Evolutionary conservation across 1,140 invertebrate species (phyloP).

Genomic region (Caligus rogercresseyi): DNA sequence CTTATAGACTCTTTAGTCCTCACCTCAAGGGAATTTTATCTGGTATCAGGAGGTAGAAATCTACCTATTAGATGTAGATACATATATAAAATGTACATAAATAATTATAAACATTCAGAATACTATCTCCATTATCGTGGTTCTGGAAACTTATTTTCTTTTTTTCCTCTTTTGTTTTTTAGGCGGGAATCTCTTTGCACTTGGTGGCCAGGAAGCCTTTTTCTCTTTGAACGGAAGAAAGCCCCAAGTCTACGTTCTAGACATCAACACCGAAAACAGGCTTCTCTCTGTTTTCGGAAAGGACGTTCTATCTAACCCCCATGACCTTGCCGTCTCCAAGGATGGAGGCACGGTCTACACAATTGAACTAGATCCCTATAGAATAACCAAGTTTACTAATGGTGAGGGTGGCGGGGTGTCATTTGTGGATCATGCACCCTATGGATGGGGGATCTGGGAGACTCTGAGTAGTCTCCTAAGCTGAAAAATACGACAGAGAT

Average conservation of each 20-base stretch:
- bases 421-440: too few relatives aligned
- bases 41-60: too few relatives aligned
- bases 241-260: slow-evolving; percentile 17
- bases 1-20: too few relatives aligned
- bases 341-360: slow-evolving; percentile 52
- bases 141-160: too few relatives aligned
- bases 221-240: background rate
- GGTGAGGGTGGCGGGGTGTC: slow-evolving; percentile 21
- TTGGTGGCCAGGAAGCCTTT: background rate
- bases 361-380: slow-evolving; percentile 46
- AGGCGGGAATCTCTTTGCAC: background rate
- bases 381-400: slow-evolving; percentile 41
- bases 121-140: too few relatives aligned
- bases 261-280: slow-evolving; percentile 23
- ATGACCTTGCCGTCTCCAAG: slow-evolving; percentile 48
- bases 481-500: too few relatives aligned
- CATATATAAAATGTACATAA: too few relatives aligned
- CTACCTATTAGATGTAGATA: too few relatives aligned
- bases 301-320: slow-evolving; percentile 44
- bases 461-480: background rate
- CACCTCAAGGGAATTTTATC: too few relatives aligned
- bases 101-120: too few relatives aligned
- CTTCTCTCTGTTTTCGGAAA: slow-evolving; percentile 23
- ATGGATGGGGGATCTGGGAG: too few relatives aligned
- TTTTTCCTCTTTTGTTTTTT: too few relatives aligned